phyloP scores from a whole-genome alignment of 2,888 invertebrate genomes.

The Dynastes maya region DNA sequence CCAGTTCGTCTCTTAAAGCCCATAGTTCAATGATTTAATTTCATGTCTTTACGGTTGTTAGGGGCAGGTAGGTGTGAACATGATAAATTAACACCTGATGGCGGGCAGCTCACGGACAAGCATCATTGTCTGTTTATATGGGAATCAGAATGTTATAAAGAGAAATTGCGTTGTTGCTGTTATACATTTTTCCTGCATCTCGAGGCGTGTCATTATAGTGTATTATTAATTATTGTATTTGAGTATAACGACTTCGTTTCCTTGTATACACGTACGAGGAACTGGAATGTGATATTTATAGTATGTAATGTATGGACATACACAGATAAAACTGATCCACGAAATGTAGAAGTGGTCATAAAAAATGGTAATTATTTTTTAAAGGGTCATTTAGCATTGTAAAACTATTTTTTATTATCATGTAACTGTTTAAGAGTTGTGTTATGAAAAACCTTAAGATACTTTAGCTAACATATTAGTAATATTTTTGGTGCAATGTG shows the following conservation, averaged over 20 bases:
- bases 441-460: too few relatives aligned
- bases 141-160: constrained; percentile 38
- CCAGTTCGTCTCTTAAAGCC: constrained; percentile 13
- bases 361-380: too few relatives aligned
- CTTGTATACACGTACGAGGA: constrained; percentile 10
- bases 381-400: too few relatives aligned
- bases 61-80: constrained; percentile 46
- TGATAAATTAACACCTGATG: constrained; percentile 47
- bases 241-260: constrained; percentile 26
- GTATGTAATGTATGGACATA: constrained; percentile 23
- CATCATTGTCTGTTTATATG: constrained; percentile 45
- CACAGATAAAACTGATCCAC: background rate
- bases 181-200: constrained; percentile 32
- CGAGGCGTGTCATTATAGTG: constrained; percentile 30
- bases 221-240: constrained; percentile 35
- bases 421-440: too few relatives aligned
- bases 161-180: constrained; percentile 33
- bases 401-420: too few relatives aligned
- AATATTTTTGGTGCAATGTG: too few relatives aligned
- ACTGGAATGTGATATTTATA: constrained; percentile 18
- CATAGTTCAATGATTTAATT: constrained; percentile 43
- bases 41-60: constrained; percentile 40
- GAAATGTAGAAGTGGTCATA: background rate
- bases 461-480: too few relatives aligned
- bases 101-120: constrained; percentile 39